A percentile compares a stretch with the other conserved stretches of the same genome.
These are phyloP conservation scores for Poliocrania exsul DNA, from an alignment of 2,797 vertebrate genomes.

Conservation along the genomic window DNA sequence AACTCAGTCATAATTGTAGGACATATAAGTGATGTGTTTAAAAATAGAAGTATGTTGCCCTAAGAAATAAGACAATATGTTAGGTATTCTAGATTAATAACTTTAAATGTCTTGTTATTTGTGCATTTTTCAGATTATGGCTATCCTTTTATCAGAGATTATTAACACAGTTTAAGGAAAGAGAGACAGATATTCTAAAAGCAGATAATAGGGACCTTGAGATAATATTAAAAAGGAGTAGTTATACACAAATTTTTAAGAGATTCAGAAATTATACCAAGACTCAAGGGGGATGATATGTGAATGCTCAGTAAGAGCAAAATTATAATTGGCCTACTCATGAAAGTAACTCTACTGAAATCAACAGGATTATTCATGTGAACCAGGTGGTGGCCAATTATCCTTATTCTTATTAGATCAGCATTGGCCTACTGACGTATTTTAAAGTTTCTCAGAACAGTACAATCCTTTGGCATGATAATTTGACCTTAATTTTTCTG, in stretches of 20 bases:
- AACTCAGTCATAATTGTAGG: background rate
- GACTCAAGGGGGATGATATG: background rate
- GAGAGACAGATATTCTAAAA: background rate
- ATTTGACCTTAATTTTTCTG: background rate
- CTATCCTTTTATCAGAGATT: background rate
- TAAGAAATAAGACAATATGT: background rate
- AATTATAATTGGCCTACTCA: background rate
- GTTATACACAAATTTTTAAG: background rate
- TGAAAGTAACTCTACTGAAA: background rate
- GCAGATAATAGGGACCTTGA: background rate
- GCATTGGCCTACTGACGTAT: background rate
- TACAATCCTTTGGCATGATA: background rate
- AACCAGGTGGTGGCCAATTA: background rate
- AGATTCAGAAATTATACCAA: background rate
- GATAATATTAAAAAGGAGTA: background rate
- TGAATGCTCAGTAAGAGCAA: background rate
- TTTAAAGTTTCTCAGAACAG: background rate
- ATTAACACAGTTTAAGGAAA: background rate
- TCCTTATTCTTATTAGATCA: background rate
- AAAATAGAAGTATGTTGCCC: background rate
- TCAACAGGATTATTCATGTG: background rate
- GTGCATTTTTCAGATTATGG: fast-evolving
- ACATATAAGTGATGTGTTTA: background rate
- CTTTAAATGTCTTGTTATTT: background rate
- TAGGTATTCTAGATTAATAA: background rate